Evolutionary conservation across 1,140 invertebrate species (phyloP).

Genomic region (Cherax destructor): DNA sequence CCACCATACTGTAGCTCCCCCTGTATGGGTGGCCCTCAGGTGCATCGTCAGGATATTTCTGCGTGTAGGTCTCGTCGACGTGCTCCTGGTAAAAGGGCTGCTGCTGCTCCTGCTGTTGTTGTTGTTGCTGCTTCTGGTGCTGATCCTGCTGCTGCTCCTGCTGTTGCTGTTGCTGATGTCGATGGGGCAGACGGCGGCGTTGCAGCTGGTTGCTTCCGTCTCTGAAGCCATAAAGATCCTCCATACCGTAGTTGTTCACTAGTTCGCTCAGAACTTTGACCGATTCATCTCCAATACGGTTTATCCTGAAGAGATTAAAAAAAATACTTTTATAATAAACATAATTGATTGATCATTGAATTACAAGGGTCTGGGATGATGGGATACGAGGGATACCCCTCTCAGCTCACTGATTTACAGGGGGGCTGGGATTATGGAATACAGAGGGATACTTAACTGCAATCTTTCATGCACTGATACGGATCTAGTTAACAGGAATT

Average conservation of each 20-base stretch:
- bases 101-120: background rate
- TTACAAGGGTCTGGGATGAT: too few species aligned
- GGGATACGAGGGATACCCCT: too few species aligned
- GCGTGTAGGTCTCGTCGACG: background rate
- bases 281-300: slow-evolving; percentile 30
- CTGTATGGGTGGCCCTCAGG: background rate
- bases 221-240: background rate
- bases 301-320: slow-evolving; percentile 11
- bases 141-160: background rate
- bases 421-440: too few species aligned
- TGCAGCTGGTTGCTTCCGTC: background rate
- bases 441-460: too few species aligned
- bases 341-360: too few species aligned
- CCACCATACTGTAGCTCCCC: background rate
- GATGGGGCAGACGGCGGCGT: background rate
- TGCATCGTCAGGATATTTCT: background rate
- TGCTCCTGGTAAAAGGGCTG: background rate
- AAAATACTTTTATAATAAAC: background rate
- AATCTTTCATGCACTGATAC: too few species aligned
- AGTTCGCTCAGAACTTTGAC: slow-evolving; percentile 10
- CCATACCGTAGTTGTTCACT: background rate
- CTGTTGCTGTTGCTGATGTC: background rate
- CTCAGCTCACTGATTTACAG: too few species aligned
- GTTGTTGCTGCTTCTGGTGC: background rate
- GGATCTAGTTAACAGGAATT: too few species aligned